Percentiles rank a stretch among this genome's conserved stretches.
Conservation (phyloP, 2,888 invertebrate genomes). For the Acleris emargana region DNA sequence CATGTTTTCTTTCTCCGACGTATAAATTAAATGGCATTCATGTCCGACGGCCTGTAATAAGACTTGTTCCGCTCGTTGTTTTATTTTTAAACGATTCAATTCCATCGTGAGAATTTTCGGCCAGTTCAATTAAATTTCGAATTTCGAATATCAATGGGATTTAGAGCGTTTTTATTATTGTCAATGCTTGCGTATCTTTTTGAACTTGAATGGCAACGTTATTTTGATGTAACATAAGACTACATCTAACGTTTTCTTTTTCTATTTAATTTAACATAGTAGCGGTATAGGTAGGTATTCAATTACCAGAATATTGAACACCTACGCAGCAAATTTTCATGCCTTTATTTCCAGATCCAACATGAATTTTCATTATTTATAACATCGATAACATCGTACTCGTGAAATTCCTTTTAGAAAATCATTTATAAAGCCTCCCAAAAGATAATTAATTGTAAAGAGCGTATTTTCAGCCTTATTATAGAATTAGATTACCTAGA, state of each 20-base stretch:
- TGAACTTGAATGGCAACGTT: background rate
- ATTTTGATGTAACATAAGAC: background rate
- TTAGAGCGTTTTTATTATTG: constrained; percentile 23
- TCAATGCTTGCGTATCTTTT: constrained; percentile 20
- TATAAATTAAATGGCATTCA: constrained; percentile 38
- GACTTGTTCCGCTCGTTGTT: constrained; percentile 35
- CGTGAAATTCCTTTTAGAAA: constrained; percentile 13
- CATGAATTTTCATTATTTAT: constrained; percentile 22
- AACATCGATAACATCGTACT: constrained; percentile 8
- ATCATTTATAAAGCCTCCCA: constrained; percentile 9
- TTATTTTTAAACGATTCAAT: constrained; percentile 38
- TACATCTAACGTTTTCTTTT: too few species aligned
- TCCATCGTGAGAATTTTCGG: constrained; percentile 31
- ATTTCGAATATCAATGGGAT: constrained; percentile 33
- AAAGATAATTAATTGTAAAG: constrained; percentile 17
- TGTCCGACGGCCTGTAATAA: constrained; percentile 37
- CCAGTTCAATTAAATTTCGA: constrained; percentile 32
- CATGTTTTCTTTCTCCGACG: constrained; percentile 34
- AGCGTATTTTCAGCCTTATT: constrained; percentile 15
- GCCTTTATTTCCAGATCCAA: constrained; percentile 17
- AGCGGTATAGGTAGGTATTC: background rate
- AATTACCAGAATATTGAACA: background rate
- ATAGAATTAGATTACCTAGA: constrained; percentile 26
- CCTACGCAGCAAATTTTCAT: background rate
- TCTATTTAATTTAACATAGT: too few species aligned